Conservation (phyloP, 1,140 invertebrate species). For the Tribolium castaneum region DNA sequence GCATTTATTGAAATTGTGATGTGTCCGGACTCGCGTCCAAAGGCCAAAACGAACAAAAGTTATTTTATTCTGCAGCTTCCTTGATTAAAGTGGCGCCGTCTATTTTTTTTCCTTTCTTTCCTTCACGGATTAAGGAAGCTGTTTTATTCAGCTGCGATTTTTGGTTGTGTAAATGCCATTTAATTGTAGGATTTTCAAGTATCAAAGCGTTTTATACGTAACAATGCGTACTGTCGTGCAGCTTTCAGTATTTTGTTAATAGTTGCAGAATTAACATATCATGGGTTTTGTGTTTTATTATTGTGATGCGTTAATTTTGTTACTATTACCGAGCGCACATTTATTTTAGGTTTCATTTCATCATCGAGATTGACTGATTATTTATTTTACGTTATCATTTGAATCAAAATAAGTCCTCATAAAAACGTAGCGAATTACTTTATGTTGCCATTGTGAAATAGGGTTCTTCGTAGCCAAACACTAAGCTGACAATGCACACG, state of each 20-base stretch:
- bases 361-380: background rate
- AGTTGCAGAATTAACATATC: background rate
- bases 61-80: too few species aligned
- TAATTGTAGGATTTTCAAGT: background rate
- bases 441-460: background rate
- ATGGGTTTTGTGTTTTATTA: background rate
- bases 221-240: background rate
- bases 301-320: slow-evolving; percentile 7
- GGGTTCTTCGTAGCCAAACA: background rate
- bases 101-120: too few species aligned
- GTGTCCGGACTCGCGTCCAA: background rate
- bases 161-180: slow-evolving; percentile 5
- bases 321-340: background rate
- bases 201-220: slow-evolving; percentile 19
- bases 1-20: slow-evolving; percentile 26
- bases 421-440: background rate
- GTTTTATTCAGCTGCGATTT: background rate
- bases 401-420: background rate
- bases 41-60: background rate
- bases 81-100: too few species aligned
- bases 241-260: slow-evolving; percentile 1
- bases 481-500: background rate
- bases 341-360: background rate
- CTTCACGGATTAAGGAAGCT: too few species aligned
- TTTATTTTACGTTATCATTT: background rate